These are phyloP conservation scores for Siphamia tubifer DNA, from an alignment of 2,113 vertebrate species.

Conservation along the genomic window DNA sequence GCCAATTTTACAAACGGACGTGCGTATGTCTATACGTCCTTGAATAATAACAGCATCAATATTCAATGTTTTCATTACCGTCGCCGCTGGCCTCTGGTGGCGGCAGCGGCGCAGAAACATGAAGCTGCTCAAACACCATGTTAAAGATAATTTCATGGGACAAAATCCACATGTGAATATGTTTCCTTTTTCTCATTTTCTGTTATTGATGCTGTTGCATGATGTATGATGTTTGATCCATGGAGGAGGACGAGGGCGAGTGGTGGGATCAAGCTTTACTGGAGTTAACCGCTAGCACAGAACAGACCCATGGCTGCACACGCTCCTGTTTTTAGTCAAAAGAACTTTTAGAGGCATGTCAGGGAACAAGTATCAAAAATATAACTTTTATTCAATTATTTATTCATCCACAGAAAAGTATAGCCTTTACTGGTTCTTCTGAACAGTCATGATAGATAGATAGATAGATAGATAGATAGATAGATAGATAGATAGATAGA, in stretches of 20 bases:
- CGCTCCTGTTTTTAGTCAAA: too few species aligned
- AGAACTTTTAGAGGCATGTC: too few species aligned
- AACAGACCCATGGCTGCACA: too few species aligned
- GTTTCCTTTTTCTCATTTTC: neutral
- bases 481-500: too few species aligned
- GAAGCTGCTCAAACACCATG: neutral
- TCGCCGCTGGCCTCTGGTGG: neutral
- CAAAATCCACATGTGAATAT: neutral
- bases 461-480: too few species aligned
- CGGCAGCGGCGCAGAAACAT: neutral
- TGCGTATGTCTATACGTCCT: constrained; percentile 44
- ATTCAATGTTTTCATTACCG: constrained; percentile 50
- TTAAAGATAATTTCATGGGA: constrained; percentile 6
- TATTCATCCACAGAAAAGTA: too few species aligned
- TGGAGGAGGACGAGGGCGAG: neutral
- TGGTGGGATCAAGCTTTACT: neutral
- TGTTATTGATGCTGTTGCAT: neutral
- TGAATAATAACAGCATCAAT: constrained; percentile 60
- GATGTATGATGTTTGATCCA: constrained; percentile 31
- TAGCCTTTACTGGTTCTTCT: too few species aligned
- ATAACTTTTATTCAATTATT: too few species aligned
- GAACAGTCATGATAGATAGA: too few species aligned
- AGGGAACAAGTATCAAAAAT: too few species aligned
- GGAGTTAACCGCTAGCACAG: too few species aligned
- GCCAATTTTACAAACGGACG: constrained; percentile 19